Conservation (phyloP, 2,113 vertebrate species). For the Xiphias gladius region DNA sequence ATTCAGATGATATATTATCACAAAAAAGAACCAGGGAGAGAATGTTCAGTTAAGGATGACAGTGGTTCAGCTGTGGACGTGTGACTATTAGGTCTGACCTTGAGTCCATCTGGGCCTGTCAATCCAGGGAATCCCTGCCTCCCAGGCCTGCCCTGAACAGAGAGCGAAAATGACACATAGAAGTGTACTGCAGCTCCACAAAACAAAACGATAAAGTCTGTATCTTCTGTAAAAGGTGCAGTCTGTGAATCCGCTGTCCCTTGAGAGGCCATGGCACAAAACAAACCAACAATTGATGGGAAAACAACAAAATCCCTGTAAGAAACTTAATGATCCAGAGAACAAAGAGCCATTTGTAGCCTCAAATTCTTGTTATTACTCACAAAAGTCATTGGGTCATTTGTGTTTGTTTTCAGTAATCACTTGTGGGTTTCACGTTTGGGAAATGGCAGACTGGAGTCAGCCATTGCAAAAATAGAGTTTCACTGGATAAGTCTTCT, state of each 20-base stretch:
- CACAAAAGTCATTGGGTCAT: slow-evolving; percentile 46
- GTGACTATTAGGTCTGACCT: slow-evolving; percentile 85
- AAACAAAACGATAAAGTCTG: slow-evolving; percentile 30
- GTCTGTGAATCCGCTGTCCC: slow-evolving; percentile 18
- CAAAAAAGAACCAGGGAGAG: slow-evolving; percentile 44
- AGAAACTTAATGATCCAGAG: slow-evolving; percentile 53
- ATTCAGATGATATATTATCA: slow-evolving; percentile 58
- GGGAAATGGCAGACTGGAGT: slow-evolving; percentile 44
- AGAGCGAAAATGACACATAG: slow-evolving; percentile 77
- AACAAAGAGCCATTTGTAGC: slow-evolving; percentile 55
- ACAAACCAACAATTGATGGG: slow-evolving; percentile 33
- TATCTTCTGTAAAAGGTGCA: slow-evolving; percentile 14
- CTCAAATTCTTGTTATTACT: slow-evolving; percentile 52
- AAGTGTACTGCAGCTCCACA: slow-evolving; percentile 48
- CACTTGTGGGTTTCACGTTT: slow-evolving; percentile 48
- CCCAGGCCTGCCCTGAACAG: slow-evolving; percentile 93
- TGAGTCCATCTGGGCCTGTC: slow-evolving; percentile 89
- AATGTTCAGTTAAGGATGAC: slow-evolving; percentile 59
- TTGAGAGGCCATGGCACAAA: slow-evolving; percentile 18
- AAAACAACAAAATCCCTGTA: slow-evolving; percentile 45
- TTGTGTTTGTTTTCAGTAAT: slow-evolving; percentile 55
- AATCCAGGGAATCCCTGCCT: slow-evolving; percentile 92
- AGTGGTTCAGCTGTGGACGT: slow-evolving; percentile 18
- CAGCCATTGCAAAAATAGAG: slow-evolving; percentile 25
- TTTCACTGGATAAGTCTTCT: slow-evolving; percentile 24